Percentiles rank a stretch among this genome's conserved stretches.
Conservation (phyloP, 2,888 invertebrate genomes). For the Graphium colonna region DNA sequence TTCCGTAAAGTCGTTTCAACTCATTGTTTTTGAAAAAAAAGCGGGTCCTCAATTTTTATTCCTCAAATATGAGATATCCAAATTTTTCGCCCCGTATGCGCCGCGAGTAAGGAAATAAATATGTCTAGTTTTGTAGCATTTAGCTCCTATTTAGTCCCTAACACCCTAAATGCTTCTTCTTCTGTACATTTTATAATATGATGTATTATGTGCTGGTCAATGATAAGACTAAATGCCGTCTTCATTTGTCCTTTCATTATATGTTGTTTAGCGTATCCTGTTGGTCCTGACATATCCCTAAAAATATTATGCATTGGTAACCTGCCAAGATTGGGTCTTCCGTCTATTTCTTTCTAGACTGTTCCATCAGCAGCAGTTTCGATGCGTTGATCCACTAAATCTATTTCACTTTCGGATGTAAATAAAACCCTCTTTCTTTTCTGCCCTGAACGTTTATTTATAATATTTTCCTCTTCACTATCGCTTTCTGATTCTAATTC, state of each 20-base stretch:
- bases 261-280: no score
- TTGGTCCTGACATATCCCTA: no score
- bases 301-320: constrained; percentile 3
- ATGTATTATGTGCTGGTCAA: neutral
- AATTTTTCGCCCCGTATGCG: constrained; percentile 30
- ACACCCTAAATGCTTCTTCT: constrained; percentile 13
- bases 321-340: no score
- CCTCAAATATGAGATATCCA: no score
- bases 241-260: neutral
- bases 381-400: constrained; percentile 13
- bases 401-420: constrained; percentile 10
- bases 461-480: constrained; percentile 6
- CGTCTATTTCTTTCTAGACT: no score
- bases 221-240: constrained; percentile 3
- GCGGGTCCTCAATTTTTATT: no score
- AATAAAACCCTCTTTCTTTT: neutral
- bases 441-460: neutral
- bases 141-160: constrained; percentile 9
- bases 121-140: constrained; percentile 28
- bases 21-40: constrained; percentile 32
- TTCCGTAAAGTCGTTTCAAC: constrained; percentile 30
- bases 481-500: constrained; percentile 3
- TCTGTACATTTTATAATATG: constrained; percentile 13
- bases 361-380: no score
- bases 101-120: constrained; percentile 26